Evolutionary conservation across 2,888 invertebrate genomes (phyloP).

Genomic region (Erebia epiphron): DNA sequence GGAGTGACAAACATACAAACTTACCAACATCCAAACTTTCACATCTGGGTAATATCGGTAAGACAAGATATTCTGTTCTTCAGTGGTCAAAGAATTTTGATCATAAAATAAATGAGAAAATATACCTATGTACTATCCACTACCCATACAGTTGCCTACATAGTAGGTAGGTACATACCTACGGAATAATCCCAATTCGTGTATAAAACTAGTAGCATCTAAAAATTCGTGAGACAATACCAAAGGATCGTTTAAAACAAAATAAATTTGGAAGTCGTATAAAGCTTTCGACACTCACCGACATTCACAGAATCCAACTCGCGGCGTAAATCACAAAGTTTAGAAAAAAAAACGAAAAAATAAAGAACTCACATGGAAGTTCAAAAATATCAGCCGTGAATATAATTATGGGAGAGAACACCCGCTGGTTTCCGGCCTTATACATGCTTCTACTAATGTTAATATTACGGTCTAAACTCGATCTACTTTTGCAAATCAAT

Average conservation of each 20-base stretch:
- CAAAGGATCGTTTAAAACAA: slow-evolving; percentile 68
- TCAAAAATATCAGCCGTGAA: slow-evolving; percentile 80
- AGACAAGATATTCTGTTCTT: no score
- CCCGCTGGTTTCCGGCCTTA: slow-evolving; percentile 77
- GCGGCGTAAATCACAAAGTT: slow-evolving; percentile 79
- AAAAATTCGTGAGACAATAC: slow-evolving; percentile 51
- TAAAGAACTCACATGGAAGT: slow-evolving; percentile 80
- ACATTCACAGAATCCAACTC: slow-evolving; percentile 67
- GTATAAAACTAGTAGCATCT: slow-evolving; percentile 16
- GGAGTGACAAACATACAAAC: no score
- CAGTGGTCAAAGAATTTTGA: no score
- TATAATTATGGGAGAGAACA: slow-evolving; percentile 78
- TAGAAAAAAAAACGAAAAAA: slow-evolving; percentile 70
- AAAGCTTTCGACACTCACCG: slow-evolving; percentile 77
- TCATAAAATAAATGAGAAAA: no score
- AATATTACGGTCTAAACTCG: slow-evolving; percentile 40
- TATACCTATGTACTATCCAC: no score
- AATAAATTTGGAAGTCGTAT: slow-evolving; percentile 70
- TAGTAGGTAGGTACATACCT: no score
- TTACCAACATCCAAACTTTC: no score
- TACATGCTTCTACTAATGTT: slow-evolving; percentile 59
- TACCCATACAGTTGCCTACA: no score
- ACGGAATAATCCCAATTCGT: background rate
- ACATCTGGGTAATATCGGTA: no score
- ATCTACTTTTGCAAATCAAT: slow-evolving; percentile 24